A percentile compares a stretch with the other conserved stretches of the same genome.
Evolutionary conservation across 2,888 invertebrate genomes (phyloP).

Genomic region (Linnaemya vulpina): DNA sequence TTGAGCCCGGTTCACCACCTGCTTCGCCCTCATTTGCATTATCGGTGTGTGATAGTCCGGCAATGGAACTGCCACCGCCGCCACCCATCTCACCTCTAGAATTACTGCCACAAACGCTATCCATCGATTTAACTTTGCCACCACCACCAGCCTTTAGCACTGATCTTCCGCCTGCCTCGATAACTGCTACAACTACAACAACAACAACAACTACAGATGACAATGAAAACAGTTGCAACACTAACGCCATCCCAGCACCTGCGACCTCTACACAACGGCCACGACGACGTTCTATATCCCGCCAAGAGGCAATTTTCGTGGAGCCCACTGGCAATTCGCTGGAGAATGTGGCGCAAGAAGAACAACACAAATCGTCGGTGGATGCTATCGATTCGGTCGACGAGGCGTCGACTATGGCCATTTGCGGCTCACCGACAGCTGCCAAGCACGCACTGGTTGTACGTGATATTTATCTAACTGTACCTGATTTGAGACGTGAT

Average conservation of each 20-base stretch:
- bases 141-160: slow-evolving; percentile 73
- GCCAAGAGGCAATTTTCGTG: slow-evolving; percentile 92
- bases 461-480: slow-evolving; percentile 90
- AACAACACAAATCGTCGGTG: slow-evolving; percentile 76
- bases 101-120: slow-evolving; percentile 71
- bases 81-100: slow-evolving; percentile 76
- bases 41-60: slow-evolving; percentile 80
- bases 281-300: slow-evolving; percentile 89
- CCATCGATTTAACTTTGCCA: slow-evolving; percentile 73
- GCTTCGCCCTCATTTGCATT: slow-evolving; percentile 80
- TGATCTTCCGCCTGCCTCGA: slow-evolving; percentile 54
- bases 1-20: slow-evolving; percentile 80
- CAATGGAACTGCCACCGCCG: slow-evolving; percentile 77
- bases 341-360: slow-evolving; percentile 86
- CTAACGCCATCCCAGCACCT: slow-evolving; percentile 74
- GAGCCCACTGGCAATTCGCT: slow-evolving; percentile 89
- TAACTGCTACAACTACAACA: slow-evolving; percentile 20
- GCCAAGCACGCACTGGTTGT: slow-evolving; percentile 83
- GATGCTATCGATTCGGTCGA: slow-evolving; percentile 78
- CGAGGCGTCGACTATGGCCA: slow-evolving; percentile 82
- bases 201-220: slow-evolving; percentile 62
- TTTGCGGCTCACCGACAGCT: slow-evolving; percentile 77
- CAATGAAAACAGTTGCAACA: slow-evolving; percentile 73
- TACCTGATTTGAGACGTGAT: slow-evolving; percentile 92
- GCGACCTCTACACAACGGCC: slow-evolving; percentile 82